phyloP scores from a whole-genome alignment of 2,113 vertebrate species.

The Syngnathus scovelli region DNA sequence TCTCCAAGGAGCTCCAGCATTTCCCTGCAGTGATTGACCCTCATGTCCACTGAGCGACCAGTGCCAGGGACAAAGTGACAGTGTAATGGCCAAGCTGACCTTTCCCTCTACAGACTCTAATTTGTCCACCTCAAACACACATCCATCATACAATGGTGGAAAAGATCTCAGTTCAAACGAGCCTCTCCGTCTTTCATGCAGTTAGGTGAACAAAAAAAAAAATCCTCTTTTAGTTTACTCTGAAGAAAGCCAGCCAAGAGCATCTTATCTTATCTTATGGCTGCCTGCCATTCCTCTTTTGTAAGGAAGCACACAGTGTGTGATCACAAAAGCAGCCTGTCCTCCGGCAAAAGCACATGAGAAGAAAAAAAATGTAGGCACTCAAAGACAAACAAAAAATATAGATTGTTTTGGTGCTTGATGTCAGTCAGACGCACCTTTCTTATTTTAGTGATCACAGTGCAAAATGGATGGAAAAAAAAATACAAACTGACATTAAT shows the following conservation, averaged over 20 bases:
- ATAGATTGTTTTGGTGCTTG: constrained; percentile 4
- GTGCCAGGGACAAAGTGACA: neutral
- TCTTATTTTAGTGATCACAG: too few species aligned
- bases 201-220: constrained; percentile 30
- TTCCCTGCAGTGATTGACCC: neutral
- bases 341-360: constrained; percentile 38
- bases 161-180: too few species aligned
- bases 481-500: too few species aligned
- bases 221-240: constrained; percentile 35
- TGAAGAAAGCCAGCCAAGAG: constrained; percentile 45
- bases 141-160: neutral
- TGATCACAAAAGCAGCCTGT: constrained; percentile 40
- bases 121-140: neutral
- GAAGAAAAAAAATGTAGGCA: constrained; percentile 49
- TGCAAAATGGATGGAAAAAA: too few species aligned
- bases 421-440: too few species aligned
- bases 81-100: neutral
- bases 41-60: neutral
- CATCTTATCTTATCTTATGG: constrained; percentile 30
- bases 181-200: neutral
- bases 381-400: constrained; percentile 50
- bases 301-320: constrained; percentile 17
- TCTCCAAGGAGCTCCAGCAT: neutral
- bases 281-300: constrained; percentile 5
- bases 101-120: neutral